Percentiles rank a stretch among this genome's conserved stretches.
phyloP scores from a whole-genome alignment of 1,140 invertebrate genomes.

The Schmidtea mediterranea region DNA sequence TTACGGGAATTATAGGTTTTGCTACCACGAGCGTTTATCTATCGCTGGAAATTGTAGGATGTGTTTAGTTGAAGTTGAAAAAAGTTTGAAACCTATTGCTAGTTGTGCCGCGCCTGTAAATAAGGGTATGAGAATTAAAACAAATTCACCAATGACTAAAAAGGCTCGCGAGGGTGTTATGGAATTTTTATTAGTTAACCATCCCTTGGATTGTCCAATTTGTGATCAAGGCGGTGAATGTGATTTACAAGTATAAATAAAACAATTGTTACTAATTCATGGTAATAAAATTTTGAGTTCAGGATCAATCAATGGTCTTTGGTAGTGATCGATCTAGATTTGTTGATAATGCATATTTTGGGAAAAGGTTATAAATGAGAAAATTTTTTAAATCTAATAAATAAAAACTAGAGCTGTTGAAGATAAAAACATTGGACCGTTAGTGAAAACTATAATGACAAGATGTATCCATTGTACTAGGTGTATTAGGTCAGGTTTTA shows the following conservation, averaged over 20 bases:
- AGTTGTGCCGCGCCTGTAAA: constrained; percentile 99
- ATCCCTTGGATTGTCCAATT: constrained; percentile 94
- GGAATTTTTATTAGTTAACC: constrained; percentile 93
- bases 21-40: constrained; percentile 88
- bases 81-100: constrained; percentile 72
- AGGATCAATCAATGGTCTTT: constrained; percentile 98
- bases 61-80: constrained; percentile 98
- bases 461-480: constrained; percentile 95
- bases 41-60: constrained; percentile 86
- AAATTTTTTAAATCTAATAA: constrained; percentile 8
- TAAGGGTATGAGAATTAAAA: constrained; percentile 87
- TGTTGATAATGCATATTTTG: constrained; percentile 63
- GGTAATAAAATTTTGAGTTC: constrained; percentile 14
- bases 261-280: constrained; percentile 5
- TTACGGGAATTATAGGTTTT: constrained; percentile 39
- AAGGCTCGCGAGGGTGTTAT: constrained; percentile 76
- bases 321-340: constrained; percentile 79
- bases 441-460: constrained; percentile 98
- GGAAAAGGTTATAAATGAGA: no score
- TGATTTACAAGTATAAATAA: constrained; percentile 39
- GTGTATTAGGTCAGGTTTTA: constrained; percentile 55
- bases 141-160: constrained; percentile 71
- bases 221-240: constrained; percentile 98
- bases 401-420: constrained; percentile 53
- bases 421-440: constrained; percentile 89